Base-by-base conservation (phyloP, 2,113 vertebrate species). In the Callionymus lyra region DNA sequence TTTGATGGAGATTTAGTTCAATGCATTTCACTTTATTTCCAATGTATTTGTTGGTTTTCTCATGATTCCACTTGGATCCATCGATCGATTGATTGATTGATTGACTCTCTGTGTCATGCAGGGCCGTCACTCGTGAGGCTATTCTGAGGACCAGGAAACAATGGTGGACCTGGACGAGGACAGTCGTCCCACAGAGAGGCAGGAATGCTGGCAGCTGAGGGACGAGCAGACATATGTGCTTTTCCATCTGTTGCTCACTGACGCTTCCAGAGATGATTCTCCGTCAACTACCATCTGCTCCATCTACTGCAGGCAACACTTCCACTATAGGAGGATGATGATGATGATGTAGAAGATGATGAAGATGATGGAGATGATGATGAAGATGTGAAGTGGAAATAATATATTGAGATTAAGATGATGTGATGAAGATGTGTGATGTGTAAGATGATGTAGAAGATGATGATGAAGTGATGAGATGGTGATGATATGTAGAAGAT, bases 221-320 rank as follows among this genome's bases (percentile, higher is more conserved):
- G 79, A 78, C 76, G 82, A 69, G 74, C 74, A 79, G 79, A 74
- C 77, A 77, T 83, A 81, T 83, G 76, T 55, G 70, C 46, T 57
- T 76, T 80, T 78, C 82, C 82, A 83, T 83, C 82, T 84, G 82
- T 82, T 82, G 81, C 83, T 73, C 74, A 53, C 61, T 82, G 69
- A 38, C 61, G 76, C 71, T 75, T 81, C 77, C 80, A 82, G 83
- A 80, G 70, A 74, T 75, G 77, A 71, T 80, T 76, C 70, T 77
- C 74, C 73, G 79, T 79, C 77, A 74, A 67, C 49, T 55, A 82
- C 85, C 85, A 86, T 86, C 85, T 87, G 85, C 74, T 85, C 75
- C 72, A 65, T 76, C 83, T 78, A 71, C 77, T 79, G 77, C 82
- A 78, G 77, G 69, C 63, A 82, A 64, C 68, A 68, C 72, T 72